phyloP scores from a whole-genome alignment of 2,797 vertebrate species.

The Intellagama lesueurii region DNA sequence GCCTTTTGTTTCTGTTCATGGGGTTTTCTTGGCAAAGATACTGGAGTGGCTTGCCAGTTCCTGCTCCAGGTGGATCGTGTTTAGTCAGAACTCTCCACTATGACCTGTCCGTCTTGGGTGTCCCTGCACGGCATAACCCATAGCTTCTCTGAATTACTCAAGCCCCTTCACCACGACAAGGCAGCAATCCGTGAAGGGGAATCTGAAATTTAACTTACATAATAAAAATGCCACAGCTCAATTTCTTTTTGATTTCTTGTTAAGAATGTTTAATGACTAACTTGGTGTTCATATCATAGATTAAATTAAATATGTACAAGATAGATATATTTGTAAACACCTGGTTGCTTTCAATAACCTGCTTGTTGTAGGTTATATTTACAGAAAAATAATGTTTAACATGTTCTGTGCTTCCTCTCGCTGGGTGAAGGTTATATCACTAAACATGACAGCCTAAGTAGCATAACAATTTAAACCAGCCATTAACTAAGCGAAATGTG shows the following conservation, averaged over 20 bases:
- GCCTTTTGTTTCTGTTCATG: too few species aligned
- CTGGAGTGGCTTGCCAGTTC: too few species aligned
- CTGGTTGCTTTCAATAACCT: neutral
- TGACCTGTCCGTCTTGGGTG: too few species aligned
- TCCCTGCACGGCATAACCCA: too few species aligned
- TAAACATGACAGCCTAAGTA: neutral
- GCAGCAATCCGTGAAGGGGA: too few species aligned
- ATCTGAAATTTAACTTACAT: neutral
- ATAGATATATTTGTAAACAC: neutral
- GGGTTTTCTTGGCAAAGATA: too few species aligned
- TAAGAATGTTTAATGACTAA: neutral
- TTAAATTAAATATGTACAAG: neutral
- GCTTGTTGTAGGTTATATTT: neutral
- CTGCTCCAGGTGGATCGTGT: too few species aligned
- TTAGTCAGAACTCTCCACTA: too few species aligned
- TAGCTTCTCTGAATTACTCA: too few species aligned
- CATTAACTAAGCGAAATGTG: neutral
- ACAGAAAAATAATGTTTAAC: neutral
- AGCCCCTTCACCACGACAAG: too few species aligned
- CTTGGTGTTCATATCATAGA: neutral
- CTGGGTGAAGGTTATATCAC: neutral
- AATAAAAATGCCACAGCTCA: neutral
- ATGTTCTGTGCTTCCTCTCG: neutral
- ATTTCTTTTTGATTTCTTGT: neutral
- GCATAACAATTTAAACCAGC: neutral